Evolutionary conservation across 2,797 vertebrate genomes (phyloP).

Genomic region (Varecia variegata): DNA sequence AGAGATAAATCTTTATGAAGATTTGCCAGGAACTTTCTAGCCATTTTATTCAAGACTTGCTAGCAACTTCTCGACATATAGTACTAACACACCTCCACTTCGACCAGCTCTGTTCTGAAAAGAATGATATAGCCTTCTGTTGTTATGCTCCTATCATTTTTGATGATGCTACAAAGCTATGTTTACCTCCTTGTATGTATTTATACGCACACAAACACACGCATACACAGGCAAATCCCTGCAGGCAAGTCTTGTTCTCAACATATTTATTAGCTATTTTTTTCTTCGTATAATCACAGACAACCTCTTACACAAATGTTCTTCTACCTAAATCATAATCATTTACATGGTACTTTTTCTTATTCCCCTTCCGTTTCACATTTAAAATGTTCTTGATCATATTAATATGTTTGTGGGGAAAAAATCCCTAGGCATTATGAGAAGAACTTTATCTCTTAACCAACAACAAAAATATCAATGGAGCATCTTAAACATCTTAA

Average conservation of each 20-base stretch:
- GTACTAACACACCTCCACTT: neutral
- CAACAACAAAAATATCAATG: neutral
- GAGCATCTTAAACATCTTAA: neutral
- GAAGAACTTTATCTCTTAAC: neutral
- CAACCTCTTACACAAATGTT: neutral
- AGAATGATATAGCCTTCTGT: neutral
- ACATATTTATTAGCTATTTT: neutral
- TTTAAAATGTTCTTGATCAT: slow-evolving; percentile 13
- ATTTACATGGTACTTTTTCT: slow-evolving; percentile 21
- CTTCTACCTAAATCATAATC: slow-evolving; percentile 2
- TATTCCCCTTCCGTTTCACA: neutral
- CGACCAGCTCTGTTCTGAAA: neutral
- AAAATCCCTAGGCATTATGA: neutral
- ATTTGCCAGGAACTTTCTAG: neutral
- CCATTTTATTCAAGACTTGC: neutral
- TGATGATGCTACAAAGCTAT: neutral
- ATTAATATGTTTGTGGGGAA: neutral
- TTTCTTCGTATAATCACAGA: neutral
- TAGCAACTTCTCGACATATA: neutral
- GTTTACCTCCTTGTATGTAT: neutral
- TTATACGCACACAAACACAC: neutral
- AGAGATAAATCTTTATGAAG: neutral
- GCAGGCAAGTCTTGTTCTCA: neutral
- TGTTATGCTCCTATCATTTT: neutral
- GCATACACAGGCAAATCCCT: neutral